Conservation (phyloP, 2,113 vertebrate species). For the Glaucidium brasilianum region DNA sequence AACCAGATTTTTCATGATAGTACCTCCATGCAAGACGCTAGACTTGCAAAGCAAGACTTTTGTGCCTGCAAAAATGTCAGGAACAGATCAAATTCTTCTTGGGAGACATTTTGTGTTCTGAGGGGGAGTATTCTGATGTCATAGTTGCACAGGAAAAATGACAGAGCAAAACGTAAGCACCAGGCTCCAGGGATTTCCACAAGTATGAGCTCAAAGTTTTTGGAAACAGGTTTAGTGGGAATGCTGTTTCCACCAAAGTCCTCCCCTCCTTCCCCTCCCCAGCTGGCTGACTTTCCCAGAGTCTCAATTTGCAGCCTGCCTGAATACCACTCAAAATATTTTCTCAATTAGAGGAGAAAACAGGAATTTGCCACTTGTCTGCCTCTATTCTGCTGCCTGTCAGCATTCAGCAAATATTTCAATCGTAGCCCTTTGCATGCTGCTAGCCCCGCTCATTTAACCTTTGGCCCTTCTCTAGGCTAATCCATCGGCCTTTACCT, state of each 20-base stretch:
- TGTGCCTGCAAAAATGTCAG: not conserved
- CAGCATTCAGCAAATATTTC: conserved; percentile 80
- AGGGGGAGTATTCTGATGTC: not conserved
- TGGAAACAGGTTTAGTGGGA: not conserved
- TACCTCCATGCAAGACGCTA: not conserved
- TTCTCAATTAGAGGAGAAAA: conserved; percentile 77
- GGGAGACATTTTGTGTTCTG: not conserved
- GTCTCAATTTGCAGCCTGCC: conserved; percentile 55
- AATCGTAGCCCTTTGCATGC: conserved; percentile 61
- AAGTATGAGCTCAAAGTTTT: not conserved
- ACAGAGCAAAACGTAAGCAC: not conserved
- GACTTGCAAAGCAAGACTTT: not conserved
- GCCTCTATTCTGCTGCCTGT: conserved; percentile 77
- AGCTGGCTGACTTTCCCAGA: not conserved
- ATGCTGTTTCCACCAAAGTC: not conserved
- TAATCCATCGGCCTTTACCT: conserved; percentile 64
- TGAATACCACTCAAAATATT: conserved; percentile 76
- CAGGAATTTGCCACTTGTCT: conserved; percentile 80
- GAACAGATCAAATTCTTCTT: not conserved
- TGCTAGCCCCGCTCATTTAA: conserved; percentile 69
- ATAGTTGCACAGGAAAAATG: not conserved
- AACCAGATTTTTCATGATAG: not conserved
- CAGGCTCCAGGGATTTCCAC: not conserved
- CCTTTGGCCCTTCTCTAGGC: conserved; percentile 64
- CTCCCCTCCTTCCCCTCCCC: not conserved